Evolutionary conservation across 2,113 vertebrate species (phyloP), one percentile per base, ranked within the genome.

Genomic region (Pollachius pollachius): DNA sequence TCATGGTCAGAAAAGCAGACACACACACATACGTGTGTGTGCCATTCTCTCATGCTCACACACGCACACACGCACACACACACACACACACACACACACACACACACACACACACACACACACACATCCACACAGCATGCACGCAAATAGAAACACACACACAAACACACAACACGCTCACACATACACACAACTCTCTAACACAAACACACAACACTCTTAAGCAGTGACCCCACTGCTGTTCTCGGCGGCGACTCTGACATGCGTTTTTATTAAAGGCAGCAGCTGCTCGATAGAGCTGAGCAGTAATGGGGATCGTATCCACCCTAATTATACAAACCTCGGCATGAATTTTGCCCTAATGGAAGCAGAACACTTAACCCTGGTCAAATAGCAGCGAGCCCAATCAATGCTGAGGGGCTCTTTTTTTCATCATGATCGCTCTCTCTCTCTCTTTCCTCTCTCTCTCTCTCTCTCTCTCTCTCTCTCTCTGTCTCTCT

Each of bases 241-340:
- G 7, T 48, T 48, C 41, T 48, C 41, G 7, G 8, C 41, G 37
- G 41, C 12, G 41, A 92, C 86, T 86, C 88, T 87, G 94, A 94
- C 94, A 91, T 88, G 85, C 91, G 89, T 94, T 95, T 96, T 96
- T 95, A 96, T 96, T 95, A 93, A 94, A 93, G 94, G 93, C 93
- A 96, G 93, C 95, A 96, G 94, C 93, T 96, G 94, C 89, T 97
- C 95, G 93, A 96, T 97, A 94, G 88, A 77, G 92, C 91, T 94
- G 94, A 95, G 93, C 92, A 94, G 93, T 94, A 94, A 97, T 95
- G 92, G 92, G 93, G 94, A 97, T 95, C 95, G 95, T 95, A 95
- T 95, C 93, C 92, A 92, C 93, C 92, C 92, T 97, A 96, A 97
- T 98, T 95, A 94, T 91, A 92, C 88, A 94, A 93, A 93, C 93